Base-by-base conservation (phyloP, 2,113 vertebrate genomes). In the Mionectes macconnelli region DNA sequence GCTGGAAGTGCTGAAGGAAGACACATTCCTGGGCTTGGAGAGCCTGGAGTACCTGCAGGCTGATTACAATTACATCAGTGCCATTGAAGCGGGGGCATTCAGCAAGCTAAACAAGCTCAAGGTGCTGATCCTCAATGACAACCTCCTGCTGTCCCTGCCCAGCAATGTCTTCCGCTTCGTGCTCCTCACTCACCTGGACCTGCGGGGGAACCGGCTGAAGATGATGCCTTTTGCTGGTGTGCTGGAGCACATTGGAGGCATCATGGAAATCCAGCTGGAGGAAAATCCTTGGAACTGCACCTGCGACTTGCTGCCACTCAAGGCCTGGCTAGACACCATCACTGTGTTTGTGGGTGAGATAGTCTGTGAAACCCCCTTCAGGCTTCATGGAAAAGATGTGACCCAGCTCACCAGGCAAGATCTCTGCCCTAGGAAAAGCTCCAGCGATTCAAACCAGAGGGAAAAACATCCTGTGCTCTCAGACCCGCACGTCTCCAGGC, bases 231-330 rank as follows among this genome's bases (percentile, higher is more conserved):
- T 99, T 57, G 99, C 99, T 1, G 99, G 99, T 3, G 99, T 99
- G 75, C 96, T 99, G 76, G 99, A 99, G 95, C 99, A 99, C 94
- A 99, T 99, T 6, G 99, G 99, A 6, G 99, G 99, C 47, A 99
- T 99, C 94, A 99, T 99, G 99, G 99, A 99, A 97, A 99, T 99
- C 91, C 99, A 99, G 98, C 98, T 99, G 84, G 99, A 99, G 90
- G 99, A 99, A 93, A 99, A 99, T 87, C 99, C 99, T 0, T 99
- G 99, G 99, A 99, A 99, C 82, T 99, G 99, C 97, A 99, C 99
- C 37, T 99, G 99, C 4, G 99, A 99, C 94, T 96, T 99, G 75
- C 98, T 99, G 56, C 99, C 99, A 3, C 98, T 99, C 49, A 99
- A 99, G 96, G 98, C 99, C 56, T 99, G 99, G 99, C 94, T 99